Evolutionary conservation across 2,888 invertebrate species (phyloP), one percentile per base, ranked within the genome.

Genomic region (Lomographa bimaculata): DNA sequence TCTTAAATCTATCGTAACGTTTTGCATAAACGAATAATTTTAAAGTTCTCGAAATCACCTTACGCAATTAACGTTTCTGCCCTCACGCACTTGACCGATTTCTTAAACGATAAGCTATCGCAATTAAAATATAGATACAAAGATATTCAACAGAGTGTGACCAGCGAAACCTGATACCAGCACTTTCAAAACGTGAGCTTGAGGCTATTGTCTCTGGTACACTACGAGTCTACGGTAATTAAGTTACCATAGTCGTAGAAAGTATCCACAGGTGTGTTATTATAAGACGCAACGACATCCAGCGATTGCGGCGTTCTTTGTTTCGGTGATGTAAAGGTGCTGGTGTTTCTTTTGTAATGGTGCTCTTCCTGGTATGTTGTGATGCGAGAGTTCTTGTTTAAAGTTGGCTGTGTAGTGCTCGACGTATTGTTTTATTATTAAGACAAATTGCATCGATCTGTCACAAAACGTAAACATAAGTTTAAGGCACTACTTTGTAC

Each of bases 181-280:
- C 53, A 62, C 79, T 79, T 81, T 80, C 81, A 70, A 73, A 74
- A 64, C 69, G 69, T 65, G 67, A 71, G 59, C 65, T 67, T 71
- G 58, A 28, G 34, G 57, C 61, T 53, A 67, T 65, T 66, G 64
- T 64, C 50, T 63, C 33, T 48, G 29, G 14, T 14, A 3, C n/a
- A n/a, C n/a, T n/a, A n/a, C n/a, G n/a, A n/a, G n/a, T n/a, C n/a
- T n/a, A n/a, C 33, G 17, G 51, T 56, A 58, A 64, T 62, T 61
- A 62, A 60, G 49, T 60, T 63, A 60, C 64, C 62, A 62, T 59
- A 58, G 53, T 45, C 30, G 37, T 61, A 62, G 65, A 68, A 70
- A 70, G 66, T 58, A 53, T 34, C 34, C 6, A 35, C 43, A 41
- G 45, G 43, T 50, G 41, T 46, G 44, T 51, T 57, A 60, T 64